Base-by-base conservation (phyloP, 53 echinoderm and acorn worm species). In the Crossaster papposus region DNA sequence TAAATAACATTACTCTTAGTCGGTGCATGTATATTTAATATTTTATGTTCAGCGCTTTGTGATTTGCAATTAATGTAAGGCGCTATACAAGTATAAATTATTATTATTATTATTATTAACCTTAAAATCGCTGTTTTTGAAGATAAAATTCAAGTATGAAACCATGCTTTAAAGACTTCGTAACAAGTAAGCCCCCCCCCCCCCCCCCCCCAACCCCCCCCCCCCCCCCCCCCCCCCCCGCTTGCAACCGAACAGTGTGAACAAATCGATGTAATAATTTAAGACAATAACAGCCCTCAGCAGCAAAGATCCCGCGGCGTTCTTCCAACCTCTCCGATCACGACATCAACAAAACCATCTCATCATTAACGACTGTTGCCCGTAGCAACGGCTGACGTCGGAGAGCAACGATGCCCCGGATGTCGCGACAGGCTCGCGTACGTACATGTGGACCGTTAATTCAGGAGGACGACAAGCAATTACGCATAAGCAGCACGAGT, bases 381-480 rank as follows among this genome's bases (percentile, higher is more conserved):
- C 87, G 62, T 87, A 72, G 87, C 77, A 87, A 87, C 87, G 62
- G 30, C 52, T 87, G 87, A 87, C 87, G 87, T 87, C 54, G 29
- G 85, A 51, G 31, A 1, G 20, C 17, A 64, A 87, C 51, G 87
- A 87, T 77, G 64, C 76, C 77, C 44, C 64, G 63, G 64, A 77
- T 80, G 37, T 17, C 72, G 26, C 33, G 3, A 20, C 10, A 4
- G 0, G 15, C 1, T 31, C 72, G 51, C 26, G 23, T 29, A n/a
- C n/a, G n/a, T n/a, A n/a, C n/a, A n/a, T n/a, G 20, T 44, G 38
- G 83, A 44, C 44, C 44, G 44, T 44, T 44, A 44, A 44, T 44
- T 44, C 44, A 83, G 68, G 28, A 24, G 30, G 52, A 51, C 24
- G 23, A 83, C 35, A 22, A 34, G 36, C 36, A 74, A 36, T 36